Percentiles rank a stretch among this genome's conserved stretches.
These are phyloP conservation scores for Ceyx margarethae DNA, from an alignment of 2,113 vertebrate species.

Conservation along the genomic window DNA sequence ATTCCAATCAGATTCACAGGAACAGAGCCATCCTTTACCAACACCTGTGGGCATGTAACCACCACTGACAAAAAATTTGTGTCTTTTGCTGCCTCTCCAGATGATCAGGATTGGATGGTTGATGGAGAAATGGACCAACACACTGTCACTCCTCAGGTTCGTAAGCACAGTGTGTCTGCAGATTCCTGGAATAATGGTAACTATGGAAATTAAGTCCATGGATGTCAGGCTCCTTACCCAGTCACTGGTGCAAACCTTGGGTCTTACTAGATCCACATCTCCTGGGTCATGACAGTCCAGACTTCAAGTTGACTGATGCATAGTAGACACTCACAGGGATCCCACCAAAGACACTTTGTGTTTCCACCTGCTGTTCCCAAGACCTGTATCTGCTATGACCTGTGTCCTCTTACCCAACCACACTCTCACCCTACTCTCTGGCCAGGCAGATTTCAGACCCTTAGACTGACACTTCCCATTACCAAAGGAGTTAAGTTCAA, in stretches of 20 bases:
- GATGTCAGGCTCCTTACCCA: not conserved
- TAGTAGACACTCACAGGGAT: not conserved
- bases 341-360: not conserved
- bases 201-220: not conserved
- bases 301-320: not conserved
- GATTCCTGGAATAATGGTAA: not conserved
- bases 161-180: not conserved
- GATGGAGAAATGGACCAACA: not conserved
- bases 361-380: not conserved
- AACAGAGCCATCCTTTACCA: not conserved
- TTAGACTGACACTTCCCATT: too few species aligned
- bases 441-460: too few species aligned
- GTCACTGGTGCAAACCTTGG: not conserved
- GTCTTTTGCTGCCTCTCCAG: not conserved
- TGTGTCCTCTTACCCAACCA: too few species aligned
- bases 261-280: not conserved
- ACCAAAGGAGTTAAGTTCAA: too few species aligned
- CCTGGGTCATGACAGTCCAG: not conserved
- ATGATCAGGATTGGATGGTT: not conserved
- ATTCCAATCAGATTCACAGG: not conserved
- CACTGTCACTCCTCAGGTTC: not conserved
- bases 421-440: too few species aligned
- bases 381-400: too few species aligned
- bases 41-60: accelerated
- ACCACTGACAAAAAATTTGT: too few species aligned